A percentile compares a stretch with the other conserved stretches of the same genome.
phyloP scores from a whole-genome alignment of 2,888 invertebrate genomes.

The Calephelis perditalis region DNA sequence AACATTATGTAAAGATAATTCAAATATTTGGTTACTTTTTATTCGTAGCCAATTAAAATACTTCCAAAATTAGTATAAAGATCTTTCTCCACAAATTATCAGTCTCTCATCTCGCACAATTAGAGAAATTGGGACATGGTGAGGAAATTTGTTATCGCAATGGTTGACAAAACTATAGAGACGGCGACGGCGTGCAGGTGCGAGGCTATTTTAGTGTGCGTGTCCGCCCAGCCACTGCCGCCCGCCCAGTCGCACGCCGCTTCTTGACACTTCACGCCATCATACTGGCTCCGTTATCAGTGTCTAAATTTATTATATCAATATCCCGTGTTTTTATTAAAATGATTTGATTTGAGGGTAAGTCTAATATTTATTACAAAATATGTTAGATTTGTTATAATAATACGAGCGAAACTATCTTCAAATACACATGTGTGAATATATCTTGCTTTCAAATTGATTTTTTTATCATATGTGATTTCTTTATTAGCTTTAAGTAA shows the following conservation, averaged over 20 bases:
- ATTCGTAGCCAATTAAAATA: neutral
- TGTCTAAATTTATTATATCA: slow-evolving; percentile 8
- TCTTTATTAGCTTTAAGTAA: too few species aligned
- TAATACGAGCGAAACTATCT: too few species aligned
- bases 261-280: slow-evolving; percentile 23
- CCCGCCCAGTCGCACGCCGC: slow-evolving; percentile 60
- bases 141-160: slow-evolving; percentile 45
- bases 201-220: slow-evolving; percentile 61
- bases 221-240: slow-evolving; percentile 43
- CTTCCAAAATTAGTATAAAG: neutral
- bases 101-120: slow-evolving; percentile 14
- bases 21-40: too few species aligned
- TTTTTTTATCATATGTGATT: too few species aligned
- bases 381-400: too few species aligned
- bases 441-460: too few species aligned
- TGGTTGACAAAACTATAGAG: slow-evolving; percentile 61
- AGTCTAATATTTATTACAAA: neutral
- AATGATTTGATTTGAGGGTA: neutral
- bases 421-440: too few species aligned
- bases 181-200: slow-evolving; percentile 63
- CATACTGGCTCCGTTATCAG: slow-evolving; percentile 19
- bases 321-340: neutral
- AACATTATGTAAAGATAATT: too few species aligned
- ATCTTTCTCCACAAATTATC: slow-evolving; percentile 2
- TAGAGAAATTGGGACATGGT: slow-evolving; percentile 19